Conservation (phyloP, 2,113 vertebrate species). For the Mastomys coucha region DNA sequence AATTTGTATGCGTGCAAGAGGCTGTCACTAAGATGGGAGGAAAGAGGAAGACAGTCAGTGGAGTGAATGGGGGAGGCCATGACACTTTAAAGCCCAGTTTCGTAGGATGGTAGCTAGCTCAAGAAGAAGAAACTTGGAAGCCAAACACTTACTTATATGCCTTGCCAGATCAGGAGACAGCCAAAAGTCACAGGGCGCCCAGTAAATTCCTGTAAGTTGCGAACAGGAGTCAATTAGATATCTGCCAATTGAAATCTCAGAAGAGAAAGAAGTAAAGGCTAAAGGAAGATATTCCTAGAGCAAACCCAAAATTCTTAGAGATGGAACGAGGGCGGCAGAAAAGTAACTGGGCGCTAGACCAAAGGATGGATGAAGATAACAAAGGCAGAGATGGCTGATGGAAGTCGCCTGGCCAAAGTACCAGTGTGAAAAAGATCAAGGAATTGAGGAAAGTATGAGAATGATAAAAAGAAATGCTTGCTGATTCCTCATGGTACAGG, state of each 20-base stretch:
- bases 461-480: not conserved
- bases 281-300: not conserved
- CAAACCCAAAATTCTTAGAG: not conserved
- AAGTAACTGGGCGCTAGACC: constrained; percentile 5
- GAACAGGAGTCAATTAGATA: not conserved
- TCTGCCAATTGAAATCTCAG: not conserved
- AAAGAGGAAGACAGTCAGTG: constrained; percentile 11
- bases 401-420: not conserved
- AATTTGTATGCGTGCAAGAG: constrained; percentile 31
- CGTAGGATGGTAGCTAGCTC: not conserved
- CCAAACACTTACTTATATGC: not conserved
- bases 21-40: constrained; percentile 50
- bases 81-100: not conserved
- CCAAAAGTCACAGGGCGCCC: not conserved
- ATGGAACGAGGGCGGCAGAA: not conserved
- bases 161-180: not conserved
- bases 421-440: not conserved
- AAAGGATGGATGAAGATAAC: not conserved
- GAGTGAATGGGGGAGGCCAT: not conserved
- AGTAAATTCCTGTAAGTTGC: not conserved
- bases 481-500: fast-evolving
- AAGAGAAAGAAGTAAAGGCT: not conserved
- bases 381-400: not conserved
- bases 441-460: not conserved
- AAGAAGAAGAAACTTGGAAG: constrained; percentile 19